A percentile compares a stretch with the other conserved stretches of the same genome.
phyloP scores from a whole-genome alignment of 2,113 vertebrate species.

The Epinephelus fuscoguttatus region DNA sequence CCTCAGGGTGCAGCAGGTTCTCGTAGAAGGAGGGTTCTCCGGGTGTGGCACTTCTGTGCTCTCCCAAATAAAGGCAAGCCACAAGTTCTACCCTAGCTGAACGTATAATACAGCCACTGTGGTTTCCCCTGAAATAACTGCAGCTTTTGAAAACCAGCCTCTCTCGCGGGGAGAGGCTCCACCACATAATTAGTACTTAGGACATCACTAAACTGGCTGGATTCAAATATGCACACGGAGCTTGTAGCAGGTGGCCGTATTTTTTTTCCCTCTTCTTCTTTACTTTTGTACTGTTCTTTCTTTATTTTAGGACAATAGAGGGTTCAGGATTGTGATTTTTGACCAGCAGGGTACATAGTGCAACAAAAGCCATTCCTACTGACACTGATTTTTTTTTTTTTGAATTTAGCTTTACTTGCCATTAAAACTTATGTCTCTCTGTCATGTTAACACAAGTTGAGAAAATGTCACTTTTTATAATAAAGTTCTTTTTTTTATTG shows the following conservation, averaged over 20 bases:
- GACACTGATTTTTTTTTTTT: no score
- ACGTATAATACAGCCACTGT: conserved; percentile 81
- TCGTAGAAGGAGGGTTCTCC: conserved; percentile 52
- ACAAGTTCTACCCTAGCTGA: conserved; percentile 70
- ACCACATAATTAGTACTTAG: conserved; percentile 83
- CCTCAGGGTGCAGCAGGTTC: conserved; percentile 13
- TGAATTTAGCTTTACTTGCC: background rate
- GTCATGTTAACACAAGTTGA: no score
- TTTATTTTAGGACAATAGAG: background rate
- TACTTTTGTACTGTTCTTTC: background rate
- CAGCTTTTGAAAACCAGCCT: conserved; percentile 54
- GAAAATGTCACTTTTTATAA: no score
- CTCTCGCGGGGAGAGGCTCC: conserved; percentile 69
- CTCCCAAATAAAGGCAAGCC: conserved; percentile 76
- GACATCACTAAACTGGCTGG: conserved; percentile 44
- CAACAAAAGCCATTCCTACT: background rate
- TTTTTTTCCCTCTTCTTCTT: background rate
- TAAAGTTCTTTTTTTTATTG: no score
- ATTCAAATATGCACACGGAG: conserved; percentile 51
- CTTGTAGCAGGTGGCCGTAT: conserved; percentile 66
- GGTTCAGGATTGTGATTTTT: background rate
- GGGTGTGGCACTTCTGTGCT: conserved; percentile 75
- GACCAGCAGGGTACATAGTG: background rate
- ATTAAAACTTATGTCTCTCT: background rate
- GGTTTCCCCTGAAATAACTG: conserved; percentile 84